Conservation (phyloP, 2,113 vertebrate genomes). For the Lates calcarifer region DNA sequence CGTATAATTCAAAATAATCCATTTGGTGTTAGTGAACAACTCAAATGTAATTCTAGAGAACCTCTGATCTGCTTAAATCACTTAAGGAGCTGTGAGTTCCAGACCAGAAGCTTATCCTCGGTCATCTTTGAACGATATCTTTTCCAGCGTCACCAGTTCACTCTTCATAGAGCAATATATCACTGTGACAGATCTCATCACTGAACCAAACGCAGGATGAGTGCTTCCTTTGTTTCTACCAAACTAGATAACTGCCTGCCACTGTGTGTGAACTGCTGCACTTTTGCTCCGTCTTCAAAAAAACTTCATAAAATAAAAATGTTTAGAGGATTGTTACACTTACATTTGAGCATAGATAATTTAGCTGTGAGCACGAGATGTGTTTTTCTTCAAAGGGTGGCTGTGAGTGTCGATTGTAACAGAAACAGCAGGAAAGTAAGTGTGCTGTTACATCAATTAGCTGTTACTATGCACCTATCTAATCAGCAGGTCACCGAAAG, state of each 20-base stretch:
- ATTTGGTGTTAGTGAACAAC: not conserved
- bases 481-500: not conserved
- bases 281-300: not conserved
- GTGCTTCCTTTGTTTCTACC: conserved; percentile 36
- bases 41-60: conserved; percentile 29
- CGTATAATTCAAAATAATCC: not conserved
- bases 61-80: not conserved
- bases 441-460: not conserved
- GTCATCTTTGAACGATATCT: conserved; percentile 18
- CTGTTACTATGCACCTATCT: not conserved
- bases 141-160: conserved; percentile 26
- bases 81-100: not conserved
- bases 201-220: conserved; percentile 21
- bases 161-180: conserved; percentile 57
- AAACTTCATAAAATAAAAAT: not conserved
- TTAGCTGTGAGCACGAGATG: not conserved
- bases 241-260: conserved; percentile 30
- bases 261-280: conserved; percentile 7
- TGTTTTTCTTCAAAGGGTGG: too few species aligned
- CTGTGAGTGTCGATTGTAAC: too few species aligned
- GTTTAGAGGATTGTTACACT: too few species aligned
- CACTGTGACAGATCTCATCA: conserved; percentile 67
- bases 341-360: not conserved
- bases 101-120: conserved; percentile 4
- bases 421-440: not conserved